These are phyloP conservation scores for Drosophila paracracens DNA, from an alignment of 2,888 invertebrate species.

Conservation along the genomic window DNA sequence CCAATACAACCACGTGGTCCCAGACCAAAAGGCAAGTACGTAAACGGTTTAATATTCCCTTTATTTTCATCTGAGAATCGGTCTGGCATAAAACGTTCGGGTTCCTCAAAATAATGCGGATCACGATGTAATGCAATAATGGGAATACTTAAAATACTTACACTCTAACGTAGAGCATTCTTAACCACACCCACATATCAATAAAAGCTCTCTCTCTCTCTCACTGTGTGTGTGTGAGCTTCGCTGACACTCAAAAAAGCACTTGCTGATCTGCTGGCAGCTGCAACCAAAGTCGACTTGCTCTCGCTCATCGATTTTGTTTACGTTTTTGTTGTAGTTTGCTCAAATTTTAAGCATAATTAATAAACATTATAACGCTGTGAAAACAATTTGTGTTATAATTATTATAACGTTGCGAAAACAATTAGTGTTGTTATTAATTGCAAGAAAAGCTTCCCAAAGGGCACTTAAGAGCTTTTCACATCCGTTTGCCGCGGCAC, in stretches of 20 bases:
- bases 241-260: not conserved
- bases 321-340: not conserved
- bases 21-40: slow-evolving; percentile 65
- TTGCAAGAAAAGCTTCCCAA: not conserved
- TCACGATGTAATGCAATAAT: slow-evolving; percentile 85
- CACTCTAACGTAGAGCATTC: not conserved
- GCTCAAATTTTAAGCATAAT: not conserved
- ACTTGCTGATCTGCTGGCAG: not conserved
- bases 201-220: not conserved
- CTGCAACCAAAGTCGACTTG: not conserved
- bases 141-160: slow-evolving; percentile 74
- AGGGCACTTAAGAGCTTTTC: not conserved
- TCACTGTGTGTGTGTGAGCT: no score
- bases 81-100: slow-evolving; percentile 86
- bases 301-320: not conserved
- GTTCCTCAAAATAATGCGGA: slow-evolving; percentile 82
- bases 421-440: not conserved
- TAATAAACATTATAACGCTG: not conserved
- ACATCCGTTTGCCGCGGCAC: slow-evolving; percentile 30
- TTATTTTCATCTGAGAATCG: slow-evolving; percentile 84
- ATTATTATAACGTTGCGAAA: not conserved
- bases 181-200: not conserved
- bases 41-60: slow-evolving; percentile 42
- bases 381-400: not conserved
- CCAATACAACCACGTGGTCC: slow-evolving; percentile 86